Base-by-base conservation (phyloP, 2,113 vertebrate genomes). In the Cyanoderma ruficeps region DNA sequence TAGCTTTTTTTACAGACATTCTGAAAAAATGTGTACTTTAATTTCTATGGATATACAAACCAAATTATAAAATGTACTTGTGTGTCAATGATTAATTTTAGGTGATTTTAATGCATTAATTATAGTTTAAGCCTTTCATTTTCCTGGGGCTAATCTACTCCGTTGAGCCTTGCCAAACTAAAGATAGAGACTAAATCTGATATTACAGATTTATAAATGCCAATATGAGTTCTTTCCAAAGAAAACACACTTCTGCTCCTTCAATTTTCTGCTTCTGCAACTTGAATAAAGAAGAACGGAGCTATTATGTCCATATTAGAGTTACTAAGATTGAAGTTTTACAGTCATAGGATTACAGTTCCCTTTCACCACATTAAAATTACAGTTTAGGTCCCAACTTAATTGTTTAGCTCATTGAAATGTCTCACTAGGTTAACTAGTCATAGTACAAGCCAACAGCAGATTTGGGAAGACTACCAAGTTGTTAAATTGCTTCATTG, bases 121-220 rank as follows among this genome's bases (percentile, higher is more conserved):
- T 94, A 69, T 69, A 80, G 42, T 83, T 93, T 41, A 83, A 96
- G 46, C n/a, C 69, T 78, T 87, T 97, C 69, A 88, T 95, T 98
- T 96, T 96, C 85, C 77, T 90, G 41, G 39, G 49, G 41, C 72
- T 89, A 93, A 72, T 83, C 57, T 96, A 83, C 85, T 80, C 67
- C 0, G 0, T 30, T 95, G 94, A 96, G 95, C 71, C 56, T 94
- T 93, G 85, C 93, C 77, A 91, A 94, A 93, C 35, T 93, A 74
- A 83, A 81, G 92, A 96, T 90, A 90, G 90, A 91, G 53, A 89
- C 50, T 92, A 96, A 95, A 92, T 93, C 44, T 96, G 93, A 95
- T 90, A 90, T 91, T 93, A 63, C 70, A 81, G 93, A 76, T 89
- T 87, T 96, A 90, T 89, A 93, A 61, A 94, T 96, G 64, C 74